Conservation (phyloP, 2,888 invertebrate genomes). For the Dicroscelio sp. region DNA sequence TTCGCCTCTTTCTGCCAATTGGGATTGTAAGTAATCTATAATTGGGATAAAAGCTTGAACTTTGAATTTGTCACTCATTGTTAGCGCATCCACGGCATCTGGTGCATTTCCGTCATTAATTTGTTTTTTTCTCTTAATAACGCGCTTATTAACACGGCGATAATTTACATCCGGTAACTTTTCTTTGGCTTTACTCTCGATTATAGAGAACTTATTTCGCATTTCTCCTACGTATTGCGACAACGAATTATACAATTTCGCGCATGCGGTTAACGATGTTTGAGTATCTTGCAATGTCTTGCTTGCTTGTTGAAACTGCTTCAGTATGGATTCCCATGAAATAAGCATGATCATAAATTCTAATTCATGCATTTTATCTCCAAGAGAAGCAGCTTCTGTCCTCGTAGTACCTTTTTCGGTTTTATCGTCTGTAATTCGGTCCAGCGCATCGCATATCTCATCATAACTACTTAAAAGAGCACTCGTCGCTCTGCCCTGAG, state of each 20-base stretch:
- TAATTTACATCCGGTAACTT: slow-evolving; percentile 35
- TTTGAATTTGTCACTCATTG: slow-evolving; percentile 65
- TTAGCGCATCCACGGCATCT: too few species aligned
- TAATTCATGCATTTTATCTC: slow-evolving; percentile 17
- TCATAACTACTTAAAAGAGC: slow-evolving; percentile 1
- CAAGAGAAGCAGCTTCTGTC: too few species aligned
- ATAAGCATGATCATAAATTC: slow-evolving; percentile 9
- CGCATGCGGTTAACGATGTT: background rate
- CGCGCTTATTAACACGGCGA: too few species aligned
- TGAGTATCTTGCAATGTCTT: slow-evolving; percentile 23
- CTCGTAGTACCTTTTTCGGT: background rate
- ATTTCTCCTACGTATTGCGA: too few species aligned
- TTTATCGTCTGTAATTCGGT: background rate
- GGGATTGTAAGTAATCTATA: slow-evolving; percentile 48
- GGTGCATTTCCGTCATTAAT: slow-evolving; percentile 21
- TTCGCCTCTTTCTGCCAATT: slow-evolving; percentile 48
- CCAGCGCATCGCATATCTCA: too few species aligned
- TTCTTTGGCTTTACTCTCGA: slow-evolving; percentile 19
- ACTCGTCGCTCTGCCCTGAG: slow-evolving; percentile 1
- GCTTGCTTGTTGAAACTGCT: background rate
- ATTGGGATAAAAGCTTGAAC: slow-evolving; percentile 56
- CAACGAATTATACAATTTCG: slow-evolving; percentile 26
- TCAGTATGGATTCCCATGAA: slow-evolving; percentile 38
- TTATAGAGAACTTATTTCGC: background rate
- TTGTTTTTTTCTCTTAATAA: slow-evolving; percentile 42